phyloP scores from a whole-genome alignment of 2,888 invertebrate genomes.

The Ditula angustiorana region DNA sequence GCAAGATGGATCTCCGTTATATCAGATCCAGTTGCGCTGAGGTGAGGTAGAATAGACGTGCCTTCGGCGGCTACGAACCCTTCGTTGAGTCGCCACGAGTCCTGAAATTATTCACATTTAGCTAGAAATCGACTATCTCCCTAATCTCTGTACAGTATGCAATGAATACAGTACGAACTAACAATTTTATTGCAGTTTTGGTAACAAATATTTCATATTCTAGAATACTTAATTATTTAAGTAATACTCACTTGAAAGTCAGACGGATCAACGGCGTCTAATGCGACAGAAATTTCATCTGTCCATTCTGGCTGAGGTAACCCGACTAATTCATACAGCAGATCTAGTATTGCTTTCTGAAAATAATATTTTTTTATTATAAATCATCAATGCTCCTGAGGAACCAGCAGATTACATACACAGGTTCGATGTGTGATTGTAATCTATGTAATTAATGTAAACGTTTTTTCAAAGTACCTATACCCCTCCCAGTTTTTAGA shows the following conservation, averaged over 20 bases:
- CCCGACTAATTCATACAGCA: conserved; percentile 95
- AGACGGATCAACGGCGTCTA: conserved; percentile 95
- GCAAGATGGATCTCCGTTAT: conserved; percentile 96
- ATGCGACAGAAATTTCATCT: conserved; percentile 94
- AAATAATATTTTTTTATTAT: too few relatives aligned
- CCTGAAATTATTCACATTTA: conserved; percentile 64
- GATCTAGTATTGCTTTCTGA: conserved; percentile 96
- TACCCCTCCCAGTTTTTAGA: too few relatives aligned
- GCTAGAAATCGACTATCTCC: neutral
- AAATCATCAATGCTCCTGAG: too few relatives aligned
- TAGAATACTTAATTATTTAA: neutral
- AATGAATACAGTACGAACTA: too few relatives aligned
- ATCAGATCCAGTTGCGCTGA: conserved; percentile 94
- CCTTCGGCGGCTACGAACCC: conserved; percentile 98
- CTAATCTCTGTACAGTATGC: too few relatives aligned
- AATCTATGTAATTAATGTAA: too few relatives aligned
- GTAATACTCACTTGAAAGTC: conserved; percentile 85
- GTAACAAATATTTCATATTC: too few relatives aligned
- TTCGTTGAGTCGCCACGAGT: conserved; percentile 95
- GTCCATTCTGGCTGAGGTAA: conserved; percentile 96
- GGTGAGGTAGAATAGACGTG: conserved; percentile 92
- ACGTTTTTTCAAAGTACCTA: too few relatives aligned
- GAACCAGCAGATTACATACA: too few relatives aligned
- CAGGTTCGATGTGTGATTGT: too few relatives aligned
- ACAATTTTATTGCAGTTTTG: too few relatives aligned